Base-by-base conservation (phyloP, 2,888 invertebrate genomes). In the Sarcophaga rosellei region DNA sequence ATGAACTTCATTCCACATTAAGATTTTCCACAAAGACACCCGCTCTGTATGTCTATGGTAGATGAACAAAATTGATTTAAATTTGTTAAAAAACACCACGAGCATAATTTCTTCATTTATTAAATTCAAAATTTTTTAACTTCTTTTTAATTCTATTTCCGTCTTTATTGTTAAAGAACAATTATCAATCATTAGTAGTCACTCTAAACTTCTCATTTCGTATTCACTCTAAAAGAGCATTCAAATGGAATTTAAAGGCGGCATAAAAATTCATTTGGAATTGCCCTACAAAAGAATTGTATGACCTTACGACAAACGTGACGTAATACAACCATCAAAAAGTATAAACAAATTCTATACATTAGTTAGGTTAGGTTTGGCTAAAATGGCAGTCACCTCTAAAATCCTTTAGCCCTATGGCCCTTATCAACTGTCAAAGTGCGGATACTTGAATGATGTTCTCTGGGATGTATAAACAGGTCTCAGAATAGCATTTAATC, bases 131-230 rank as follows among this genome's bases (percentile, higher is more conserved):
- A 44, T 45, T 44, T 17, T 65, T 65, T 45, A 25, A 25, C 4
- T 25, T 25, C 4, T 62, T 62, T 68, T 68, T 25, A 12, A 21
- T 66, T 44, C 3, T 4, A 47, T 20, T 57, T n/a, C 47, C 3
- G 59, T 35, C 47, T n/a, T 82, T 82, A 63, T 75, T 70, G 66
- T 20, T 21, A 11, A 62, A 45, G 35, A 25, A 72, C 59, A 44
- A 62, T 75, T 77, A 82, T 82, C 66, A 76, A 82, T 82, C 76
- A 82, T 72, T 15, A 47, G 12, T 61, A 82, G 59, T 66, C 82
- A 68, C 61, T n/a, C 75, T 77, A 25, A 82, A 82, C 62, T 61
- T 82, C 44, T 23, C 72, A 72, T 77, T 77, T 76, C 47, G 44
- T 10, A 8, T 59, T 44, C 73, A 59, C 20, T 20, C 63, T 4